Percentiles rank a stretch among this genome's conserved stretches.
Evolutionary conservation across 2,888 invertebrate genomes (phyloP).

Genomic region (Stenodema calcarata): DNA sequence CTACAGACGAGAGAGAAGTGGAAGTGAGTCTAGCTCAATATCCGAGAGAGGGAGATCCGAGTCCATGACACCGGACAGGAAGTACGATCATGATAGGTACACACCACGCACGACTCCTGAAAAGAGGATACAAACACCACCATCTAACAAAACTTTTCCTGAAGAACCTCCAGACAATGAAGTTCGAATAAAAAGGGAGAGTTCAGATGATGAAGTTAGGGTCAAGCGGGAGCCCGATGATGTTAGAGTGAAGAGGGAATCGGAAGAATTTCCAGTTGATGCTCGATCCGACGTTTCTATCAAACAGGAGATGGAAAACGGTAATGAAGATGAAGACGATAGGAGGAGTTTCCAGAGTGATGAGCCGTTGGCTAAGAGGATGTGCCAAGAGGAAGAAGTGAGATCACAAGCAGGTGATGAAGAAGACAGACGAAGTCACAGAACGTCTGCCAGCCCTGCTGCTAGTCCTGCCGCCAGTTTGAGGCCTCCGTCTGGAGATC

Average conservation of each 20-base stretch:
- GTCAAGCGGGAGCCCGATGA: conserved; percentile 62
- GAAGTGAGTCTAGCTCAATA: conserved; percentile 87
- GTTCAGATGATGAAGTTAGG: conserved; percentile 60
- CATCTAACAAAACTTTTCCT: conserved; percentile 62
- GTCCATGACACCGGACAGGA: conserved; percentile 81
- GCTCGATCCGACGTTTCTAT: conserved; percentile 63
- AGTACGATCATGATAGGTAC: conserved; percentile 67
- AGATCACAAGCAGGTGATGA: conserved; percentile 53
- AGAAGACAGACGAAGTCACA: conserved; percentile 55
- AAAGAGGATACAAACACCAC: conserved; percentile 69
- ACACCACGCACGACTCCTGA: conserved; percentile 75
- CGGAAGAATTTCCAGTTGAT: conserved; percentile 63
- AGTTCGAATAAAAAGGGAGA: conserved; percentile 68
- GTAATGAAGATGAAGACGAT: conserved; percentile 62
- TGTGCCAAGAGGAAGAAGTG: conserved; percentile 50
- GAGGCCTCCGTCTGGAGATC: conserved; percentile 50
- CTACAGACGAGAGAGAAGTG: conserved; percentile 75
- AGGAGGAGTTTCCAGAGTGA: conserved; percentile 57
- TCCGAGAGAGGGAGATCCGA: conserved; percentile 84
- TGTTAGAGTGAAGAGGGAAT: conserved; percentile 71
- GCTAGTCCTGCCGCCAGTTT: conserved; percentile 53
- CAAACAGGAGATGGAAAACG: conserved; percentile 59
- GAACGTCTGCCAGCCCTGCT: conserved; percentile 54
- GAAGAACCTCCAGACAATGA: conserved; percentile 66
- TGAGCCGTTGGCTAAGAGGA: conserved; percentile 53